phyloP scores from a whole-genome alignment of 2,888 invertebrate genomes.

The Aleiodes leptofemur region DNA sequence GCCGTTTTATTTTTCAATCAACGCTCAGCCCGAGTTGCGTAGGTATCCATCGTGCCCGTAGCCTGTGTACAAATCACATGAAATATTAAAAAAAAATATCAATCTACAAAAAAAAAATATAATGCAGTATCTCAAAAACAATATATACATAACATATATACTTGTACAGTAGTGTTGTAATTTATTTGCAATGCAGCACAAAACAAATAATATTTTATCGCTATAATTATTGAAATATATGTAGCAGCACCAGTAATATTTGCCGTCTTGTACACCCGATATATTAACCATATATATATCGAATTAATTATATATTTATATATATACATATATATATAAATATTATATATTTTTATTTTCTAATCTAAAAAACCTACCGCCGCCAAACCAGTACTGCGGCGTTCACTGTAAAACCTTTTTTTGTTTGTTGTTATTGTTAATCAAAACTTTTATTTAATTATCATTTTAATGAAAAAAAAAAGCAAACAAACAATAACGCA shows the following conservation, averaged over 20 bases:
- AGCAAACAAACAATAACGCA: no score
- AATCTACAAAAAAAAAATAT: slow-evolving; percentile 27
- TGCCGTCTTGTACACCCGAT: slow-evolving; percentile 54
- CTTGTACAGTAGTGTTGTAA: slow-evolving; percentile 48
- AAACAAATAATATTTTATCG: slow-evolving; percentile 43
- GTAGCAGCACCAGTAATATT: slow-evolving; percentile 59
- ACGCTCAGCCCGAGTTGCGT: slow-evolving; percentile 55
- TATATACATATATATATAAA: slow-evolving; percentile 17
- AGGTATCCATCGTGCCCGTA: slow-evolving; percentile 61
- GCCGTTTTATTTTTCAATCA: slow-evolving; percentile 30
- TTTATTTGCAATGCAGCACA: slow-evolving; percentile 45
- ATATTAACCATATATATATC: slow-evolving; percentile 44
- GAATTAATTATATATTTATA: slow-evolving; percentile 17
- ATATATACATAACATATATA: slow-evolving; percentile 39
- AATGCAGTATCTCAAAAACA: slow-evolving; percentile 13
- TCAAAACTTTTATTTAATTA: slow-evolving; percentile 7
- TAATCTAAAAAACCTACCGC: slow-evolving; percentile 39
- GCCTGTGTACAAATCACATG: slow-evolving; percentile 75
- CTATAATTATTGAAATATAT: slow-evolving; percentile 50
- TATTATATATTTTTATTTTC: slow-evolving; percentile 34
- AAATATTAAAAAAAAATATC: slow-evolving; percentile 32
- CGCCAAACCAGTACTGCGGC: slow-evolving; percentile 56
- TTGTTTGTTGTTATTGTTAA: slow-evolving; percentile 49
- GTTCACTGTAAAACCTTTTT: slow-evolving; percentile 45
- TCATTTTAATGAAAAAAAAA: no score